Evolutionary conservation across 2,797 vertebrate genomes (phyloP).

Genomic region (Halcyon badia): DNA sequence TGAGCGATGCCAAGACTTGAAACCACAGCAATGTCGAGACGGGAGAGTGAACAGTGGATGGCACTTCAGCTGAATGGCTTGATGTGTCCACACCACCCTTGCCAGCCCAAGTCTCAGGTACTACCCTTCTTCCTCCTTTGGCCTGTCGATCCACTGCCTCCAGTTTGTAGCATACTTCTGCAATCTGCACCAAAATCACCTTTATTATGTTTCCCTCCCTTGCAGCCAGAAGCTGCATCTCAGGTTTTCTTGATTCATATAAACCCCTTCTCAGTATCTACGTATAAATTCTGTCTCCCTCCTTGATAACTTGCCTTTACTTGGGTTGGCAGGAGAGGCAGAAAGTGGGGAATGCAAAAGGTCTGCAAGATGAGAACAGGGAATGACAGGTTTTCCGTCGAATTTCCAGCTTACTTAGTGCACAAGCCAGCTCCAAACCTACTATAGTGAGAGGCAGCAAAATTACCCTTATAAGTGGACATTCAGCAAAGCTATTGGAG

Average conservation of each 20-base stretch:
- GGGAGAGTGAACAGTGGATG: neutral
- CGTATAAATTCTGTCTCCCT: neutral
- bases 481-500: neutral
- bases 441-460: rapidly evolving
- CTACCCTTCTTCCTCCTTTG: neutral
- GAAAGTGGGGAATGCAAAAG: neutral
- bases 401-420: neutral
- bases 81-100: neutral
- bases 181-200: neutral
- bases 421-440: neutral
- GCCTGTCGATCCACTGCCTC: neutral
- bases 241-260: neutral
- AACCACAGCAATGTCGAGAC: neutral
- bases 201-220: neutral
- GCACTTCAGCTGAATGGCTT: neutral
- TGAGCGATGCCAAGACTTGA: neutral
- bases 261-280: neutral
- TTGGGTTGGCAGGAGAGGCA: neutral
- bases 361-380: neutral
- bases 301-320: neutral
- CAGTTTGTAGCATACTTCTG: neutral
- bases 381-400: neutral
- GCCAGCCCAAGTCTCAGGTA: neutral
- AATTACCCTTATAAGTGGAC: neutral
- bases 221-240: neutral